A percentile compares a stretch with the other conserved stretches of the same genome.
phyloP scores from a whole-genome alignment of 2,797 vertebrate species.

The Urophycis tenuis region DNA sequence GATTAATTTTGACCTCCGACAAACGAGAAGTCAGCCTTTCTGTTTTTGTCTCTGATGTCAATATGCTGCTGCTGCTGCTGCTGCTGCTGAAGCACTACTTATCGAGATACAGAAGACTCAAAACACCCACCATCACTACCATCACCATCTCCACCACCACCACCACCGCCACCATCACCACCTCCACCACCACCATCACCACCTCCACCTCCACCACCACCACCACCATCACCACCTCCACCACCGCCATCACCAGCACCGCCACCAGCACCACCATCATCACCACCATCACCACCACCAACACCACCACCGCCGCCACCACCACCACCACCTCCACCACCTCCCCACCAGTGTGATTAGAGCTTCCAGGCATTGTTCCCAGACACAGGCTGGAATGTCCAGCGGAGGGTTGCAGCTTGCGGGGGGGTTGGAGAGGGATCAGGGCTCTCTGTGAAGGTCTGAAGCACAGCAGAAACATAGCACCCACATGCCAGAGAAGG shows the following conservation, averaged over 20 bases:
- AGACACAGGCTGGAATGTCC: conserved; percentile 3
- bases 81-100: neutral
- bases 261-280: neutral
- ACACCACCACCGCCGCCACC: too few species aligned
- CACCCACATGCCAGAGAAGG: too few species aligned
- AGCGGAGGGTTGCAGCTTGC: neutral
- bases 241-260: too few species aligned
- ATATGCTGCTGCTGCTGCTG: neutral
- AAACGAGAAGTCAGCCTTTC: neutral
- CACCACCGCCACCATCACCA: too few species aligned
- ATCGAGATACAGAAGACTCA: neutral
- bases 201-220: too few species aligned
- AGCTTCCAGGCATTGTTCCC: neutral
- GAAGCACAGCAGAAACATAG: too few species aligned
- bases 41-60: neutral
- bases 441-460: too few species aligned
- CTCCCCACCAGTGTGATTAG: neutral
- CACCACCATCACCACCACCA: neutral
- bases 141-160: neutral
- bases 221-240: neutral
- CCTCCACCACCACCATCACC: neutral
- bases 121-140: neutral
- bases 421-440: neutral
- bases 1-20: neutral
- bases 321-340: neutral